These are phyloP conservation scores for Hozukius guyotensis DNA, from an alignment of 2,797 vertebrate genomes.

Conservation along the genomic window DNA sequence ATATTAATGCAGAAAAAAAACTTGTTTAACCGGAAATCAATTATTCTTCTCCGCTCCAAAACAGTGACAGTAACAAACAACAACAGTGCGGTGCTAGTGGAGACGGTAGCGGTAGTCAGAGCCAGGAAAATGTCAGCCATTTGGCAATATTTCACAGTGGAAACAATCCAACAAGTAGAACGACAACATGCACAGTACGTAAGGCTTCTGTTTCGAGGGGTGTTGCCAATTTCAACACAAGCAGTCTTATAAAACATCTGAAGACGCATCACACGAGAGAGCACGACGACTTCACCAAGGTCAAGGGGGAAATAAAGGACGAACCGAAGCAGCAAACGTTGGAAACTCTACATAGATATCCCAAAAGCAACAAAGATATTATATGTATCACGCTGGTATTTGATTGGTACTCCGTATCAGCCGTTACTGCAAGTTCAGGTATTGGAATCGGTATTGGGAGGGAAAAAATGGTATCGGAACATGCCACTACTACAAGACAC, in stretches of 20 bases:
- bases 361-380: no score
- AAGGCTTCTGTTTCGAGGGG: no score
- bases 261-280: not conserved
- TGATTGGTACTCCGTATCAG: fast-evolving
- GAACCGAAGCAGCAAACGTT: no score
- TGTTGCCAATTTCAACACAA: no score
- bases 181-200: not conserved
- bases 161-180: not conserved
- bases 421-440: no score
- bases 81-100: not conserved
- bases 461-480: no score
- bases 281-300: not conserved
- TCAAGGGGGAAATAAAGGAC: not conserved
- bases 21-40: no score
- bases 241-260: no score
- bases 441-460: no score
- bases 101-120: not conserved
- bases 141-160: not conserved
- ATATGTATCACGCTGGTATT: no score
- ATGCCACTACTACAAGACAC: not conserved
- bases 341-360: no score
- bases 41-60: no score
- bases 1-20: not conserved
- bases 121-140: not conserved
- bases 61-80: not conserved